A percentile compares a stretch with the other conserved stretches of the same genome.
Evolutionary conservation across 2,113 vertebrate genomes (phyloP).

Genomic region (Myocastor coypus): DNA sequence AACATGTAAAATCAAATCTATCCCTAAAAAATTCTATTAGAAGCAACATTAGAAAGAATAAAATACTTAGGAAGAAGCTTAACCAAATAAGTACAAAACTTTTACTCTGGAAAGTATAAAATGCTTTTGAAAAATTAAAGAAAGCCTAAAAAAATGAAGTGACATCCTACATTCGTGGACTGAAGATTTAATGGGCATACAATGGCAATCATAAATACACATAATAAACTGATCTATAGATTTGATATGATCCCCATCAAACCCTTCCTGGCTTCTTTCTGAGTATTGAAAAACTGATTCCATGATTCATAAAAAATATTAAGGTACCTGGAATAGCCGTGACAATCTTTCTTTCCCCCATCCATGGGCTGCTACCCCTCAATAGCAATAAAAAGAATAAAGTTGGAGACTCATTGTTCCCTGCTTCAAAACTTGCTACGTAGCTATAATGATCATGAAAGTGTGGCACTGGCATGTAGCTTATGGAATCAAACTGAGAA

Average conservation of each 20-base stretch:
- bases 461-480: not conserved
- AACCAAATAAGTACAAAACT: not conserved
- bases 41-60: not conserved
- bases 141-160: not conserved
- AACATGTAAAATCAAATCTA: not conserved
- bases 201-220: not conserved
- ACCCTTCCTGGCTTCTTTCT: not conserved
- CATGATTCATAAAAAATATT: not conserved
- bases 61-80: not conserved
- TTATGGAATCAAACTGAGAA: not conserved
- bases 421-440: not conserved
- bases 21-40: constrained; percentile 11
- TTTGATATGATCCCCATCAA: not conserved
- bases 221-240: not conserved
- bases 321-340: not conserved
- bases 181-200: not conserved
- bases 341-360: not conserved
- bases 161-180: not conserved
- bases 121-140: not conserved
- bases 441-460: not conserved
- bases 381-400: not conserved
- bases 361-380: not conserved
- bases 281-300: not conserved
- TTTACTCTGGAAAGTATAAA: constrained; percentile 33
- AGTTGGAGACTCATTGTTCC: not conserved